A percentile compares a stretch with the other conserved stretches of the same genome.
These are phyloP conservation scores for Cerastis rubricosa DNA, from an alignment of 2,888 invertebrate species.

Conservation along the genomic window DNA sequence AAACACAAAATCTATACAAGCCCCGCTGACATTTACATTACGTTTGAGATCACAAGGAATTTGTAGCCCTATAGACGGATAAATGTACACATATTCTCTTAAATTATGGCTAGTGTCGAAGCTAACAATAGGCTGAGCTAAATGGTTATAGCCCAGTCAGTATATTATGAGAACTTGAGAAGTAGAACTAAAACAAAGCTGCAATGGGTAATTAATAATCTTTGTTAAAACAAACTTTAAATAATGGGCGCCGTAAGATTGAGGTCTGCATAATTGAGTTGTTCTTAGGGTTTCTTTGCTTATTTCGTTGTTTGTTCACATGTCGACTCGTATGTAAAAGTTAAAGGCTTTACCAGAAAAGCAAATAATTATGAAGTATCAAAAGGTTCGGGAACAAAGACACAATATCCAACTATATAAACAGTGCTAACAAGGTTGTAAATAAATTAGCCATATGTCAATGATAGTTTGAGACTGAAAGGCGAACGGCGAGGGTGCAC, in stretches of 20 bases:
- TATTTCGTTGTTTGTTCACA: background rate
- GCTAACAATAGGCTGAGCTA: conserved; percentile 58
- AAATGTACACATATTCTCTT: conserved; percentile 34
- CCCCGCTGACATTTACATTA: conserved; percentile 65
- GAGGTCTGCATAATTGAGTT: background rate
- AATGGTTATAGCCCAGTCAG: conserved; percentile 50
- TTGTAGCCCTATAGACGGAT: conserved; percentile 44
- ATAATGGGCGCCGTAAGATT: background rate
- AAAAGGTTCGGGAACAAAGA: conserved; percentile 30
- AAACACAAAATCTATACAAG: conserved; percentile 70
- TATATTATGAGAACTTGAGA: conserved; percentile 62
- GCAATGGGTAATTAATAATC: conserved; percentile 44
- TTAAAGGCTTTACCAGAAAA: background rate
- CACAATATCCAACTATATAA: conserved; percentile 11
- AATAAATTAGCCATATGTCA: conserved; percentile 68
- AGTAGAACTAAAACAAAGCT: conserved; percentile 61
- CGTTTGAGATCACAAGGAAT: conserved; percentile 64
- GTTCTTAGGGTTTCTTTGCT: conserved; percentile 10
- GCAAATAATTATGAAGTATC: background rate
- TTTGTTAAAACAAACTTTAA: conserved; percentile 39
- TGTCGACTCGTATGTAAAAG: background rate
- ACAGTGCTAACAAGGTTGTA: conserved; percentile 56
- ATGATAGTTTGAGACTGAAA: conserved; percentile 71
- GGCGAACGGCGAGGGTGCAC: conserved; percentile 72
- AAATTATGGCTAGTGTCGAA: conserved; percentile 49